Conservation (phyloP, 2,888 invertebrate species). For the Microdon myrmicae region DNA sequence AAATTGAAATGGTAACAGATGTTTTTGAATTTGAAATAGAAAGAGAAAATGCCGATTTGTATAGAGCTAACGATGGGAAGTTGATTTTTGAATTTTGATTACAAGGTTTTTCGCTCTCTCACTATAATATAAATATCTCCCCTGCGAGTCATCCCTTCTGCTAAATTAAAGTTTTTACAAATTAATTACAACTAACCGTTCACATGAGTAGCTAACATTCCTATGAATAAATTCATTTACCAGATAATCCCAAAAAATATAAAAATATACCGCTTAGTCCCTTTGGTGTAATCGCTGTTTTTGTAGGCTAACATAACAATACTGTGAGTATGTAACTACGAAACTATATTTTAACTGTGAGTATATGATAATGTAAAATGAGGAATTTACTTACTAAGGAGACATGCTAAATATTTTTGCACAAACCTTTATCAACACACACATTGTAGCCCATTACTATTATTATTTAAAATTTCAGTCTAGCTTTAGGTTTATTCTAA, state of each 20-base stretch:
- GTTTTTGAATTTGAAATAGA: constrained; percentile 35
- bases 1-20: too few relatives aligned
- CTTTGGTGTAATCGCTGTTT: too few relatives aligned
- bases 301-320: too few relatives aligned
- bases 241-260: constrained; percentile 5
- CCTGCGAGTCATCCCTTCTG: constrained; percentile 42
- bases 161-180: constrained; percentile 10
- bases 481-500: too few relatives aligned
- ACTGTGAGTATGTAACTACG: too few relatives aligned
- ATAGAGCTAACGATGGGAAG: constrained; percentile 34
- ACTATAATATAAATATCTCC: constrained; percentile 14
- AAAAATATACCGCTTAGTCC: constrained; percentile 22
- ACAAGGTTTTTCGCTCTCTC: constrained; percentile 45
- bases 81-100: constrained; percentile 48
- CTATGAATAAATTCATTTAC: neutral
- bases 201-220: constrained; percentile 3
- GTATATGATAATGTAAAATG: too few relatives aligned
- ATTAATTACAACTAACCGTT: neutral
- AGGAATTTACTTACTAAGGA: too few relatives aligned
- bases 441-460: too few relatives aligned
- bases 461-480: too few relatives aligned
- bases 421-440: too few relatives aligned
- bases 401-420: too few relatives aligned
- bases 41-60: neutral
- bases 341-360: too few relatives aligned